Conservation (phyloP, 1,140 invertebrate genomes). For the Tetramorium parvispinum region DNA sequence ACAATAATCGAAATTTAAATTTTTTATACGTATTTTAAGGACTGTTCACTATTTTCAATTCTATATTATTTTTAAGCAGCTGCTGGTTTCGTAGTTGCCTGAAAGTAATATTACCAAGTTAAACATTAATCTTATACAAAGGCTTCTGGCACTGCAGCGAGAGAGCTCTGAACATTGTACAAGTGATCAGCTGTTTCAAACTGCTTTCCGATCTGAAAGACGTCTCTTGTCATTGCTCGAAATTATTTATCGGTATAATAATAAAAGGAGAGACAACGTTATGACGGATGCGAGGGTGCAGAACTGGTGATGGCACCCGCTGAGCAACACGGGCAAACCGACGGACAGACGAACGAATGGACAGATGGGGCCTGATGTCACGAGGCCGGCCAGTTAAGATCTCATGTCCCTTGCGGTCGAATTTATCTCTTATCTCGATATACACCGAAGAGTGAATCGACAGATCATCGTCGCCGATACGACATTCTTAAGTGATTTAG, state of each 20-base stretch:
- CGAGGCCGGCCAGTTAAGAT: constrained; percentile 81
- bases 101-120: neutral
- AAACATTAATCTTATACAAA: constrained; percentile 5
- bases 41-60: neutral
- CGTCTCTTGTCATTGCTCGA: constrained; percentile 62
- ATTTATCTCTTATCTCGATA: constrained; percentile 80
- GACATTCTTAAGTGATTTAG: constrained; percentile 50
- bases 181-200: constrained; percentile 46
- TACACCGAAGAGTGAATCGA: constrained; percentile 68
- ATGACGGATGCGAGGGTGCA: constrained; percentile 83
- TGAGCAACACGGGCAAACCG: constrained; percentile 79
- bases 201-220: constrained; percentile 34
- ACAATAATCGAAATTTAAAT: neutral
- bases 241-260: constrained; percentile 73
- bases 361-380: constrained; percentile 78
- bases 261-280: constrained; percentile 76
- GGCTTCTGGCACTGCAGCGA: constrained; percentile 1
- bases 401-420: constrained; percentile 77
- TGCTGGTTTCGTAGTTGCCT: neutral
- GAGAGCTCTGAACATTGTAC: constrained; percentile 13
- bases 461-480: constrained; percentile 73
- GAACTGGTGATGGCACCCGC: constrained; percentile 83
- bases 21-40: neutral
- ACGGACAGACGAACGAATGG: constrained; percentile 69
- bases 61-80: neutral